Conservation (phyloP, 23 tunicate species). For the Aplidium turbinatum region DNA sequence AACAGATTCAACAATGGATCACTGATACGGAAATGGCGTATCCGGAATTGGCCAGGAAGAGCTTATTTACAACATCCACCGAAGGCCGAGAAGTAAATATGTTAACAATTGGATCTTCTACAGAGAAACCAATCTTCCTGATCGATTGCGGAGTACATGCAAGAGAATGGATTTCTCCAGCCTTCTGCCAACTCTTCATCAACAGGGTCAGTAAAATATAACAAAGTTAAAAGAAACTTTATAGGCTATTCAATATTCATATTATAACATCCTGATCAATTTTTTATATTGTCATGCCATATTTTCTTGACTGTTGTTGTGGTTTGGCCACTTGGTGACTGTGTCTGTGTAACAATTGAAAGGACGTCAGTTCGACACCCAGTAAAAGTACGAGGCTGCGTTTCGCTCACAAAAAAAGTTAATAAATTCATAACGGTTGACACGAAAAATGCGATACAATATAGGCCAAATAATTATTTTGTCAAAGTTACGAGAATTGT, state of each 20-base stretch:
- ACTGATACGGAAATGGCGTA: conserved; percentile 21
- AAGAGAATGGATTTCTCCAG: conserved; percentile 86
- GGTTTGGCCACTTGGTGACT: too few relatives aligned
- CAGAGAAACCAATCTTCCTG: conserved; percentile 43
- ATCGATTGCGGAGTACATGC: conserved; percentile 82
- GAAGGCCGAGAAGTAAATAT: conserved; percentile 39
- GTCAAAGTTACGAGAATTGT: too few relatives aligned
- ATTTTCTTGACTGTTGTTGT: too few relatives aligned
- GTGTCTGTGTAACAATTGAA: too few relatives aligned
- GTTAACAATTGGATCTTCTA: conserved; percentile 36
- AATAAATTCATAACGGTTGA: too few relatives aligned
- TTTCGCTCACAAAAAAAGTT: not conserved
- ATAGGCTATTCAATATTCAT: too few relatives aligned
- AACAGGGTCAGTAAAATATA: conserved; percentile 41
- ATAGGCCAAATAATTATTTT: too few relatives aligned
- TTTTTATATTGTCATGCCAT: too few relatives aligned
- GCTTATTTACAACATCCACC: conserved; percentile 15
- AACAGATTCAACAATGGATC: conserved; percentile 48
- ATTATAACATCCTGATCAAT: too few relatives aligned
- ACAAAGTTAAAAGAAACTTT: too few relatives aligned
- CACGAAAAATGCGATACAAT: too few relatives aligned
- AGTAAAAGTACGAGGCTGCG: conserved; percentile 4
- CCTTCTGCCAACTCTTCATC: conserved; percentile 66
- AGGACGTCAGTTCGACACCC: too few relatives aligned
- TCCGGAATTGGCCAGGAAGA: conserved; percentile 21